Evolutionary conservation across 2,113 vertebrate species (phyloP).

Genomic region (Arenaria interpres): DNA sequence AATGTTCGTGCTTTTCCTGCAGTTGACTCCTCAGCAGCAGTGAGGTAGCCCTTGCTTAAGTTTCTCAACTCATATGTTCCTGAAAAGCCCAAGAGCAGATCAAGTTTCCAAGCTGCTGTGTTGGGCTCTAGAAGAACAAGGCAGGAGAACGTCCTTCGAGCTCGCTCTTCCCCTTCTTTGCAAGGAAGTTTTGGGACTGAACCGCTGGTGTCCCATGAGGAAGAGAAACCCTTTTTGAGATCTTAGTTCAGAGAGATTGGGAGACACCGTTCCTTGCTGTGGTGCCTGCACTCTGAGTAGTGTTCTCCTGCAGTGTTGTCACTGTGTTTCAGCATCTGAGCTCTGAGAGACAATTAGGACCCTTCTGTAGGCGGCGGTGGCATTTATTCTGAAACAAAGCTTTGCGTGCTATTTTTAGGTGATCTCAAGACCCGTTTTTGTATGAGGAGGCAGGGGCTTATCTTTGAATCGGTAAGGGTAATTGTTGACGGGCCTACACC

Average conservation of each 20-base stretch:
- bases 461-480: not conserved
- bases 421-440: not conserved
- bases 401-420: not conserved
- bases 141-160: not conserved
- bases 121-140: not conserved
- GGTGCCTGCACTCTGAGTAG: not conserved
- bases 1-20: not conserved
- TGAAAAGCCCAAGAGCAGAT: not conserved
- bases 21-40: not conserved
- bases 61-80: not conserved
- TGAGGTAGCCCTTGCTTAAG: not conserved
- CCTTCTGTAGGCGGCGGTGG: not conserved
- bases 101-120: not conserved
- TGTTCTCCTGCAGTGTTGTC: not conserved
- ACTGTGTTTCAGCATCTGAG: not conserved
- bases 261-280: not conserved
- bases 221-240: not conserved
- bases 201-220: not conserved
- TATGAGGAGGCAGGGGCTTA: not conserved
- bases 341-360: not conserved
- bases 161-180: not conserved
- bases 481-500: not conserved
- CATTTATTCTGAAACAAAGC: not conserved
- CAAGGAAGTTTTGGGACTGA: not conserved
- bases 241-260: not conserved